Evolutionary conservation across 2,888 invertebrate species (phyloP).

Genomic region (Uropetala carovei): DNA sequence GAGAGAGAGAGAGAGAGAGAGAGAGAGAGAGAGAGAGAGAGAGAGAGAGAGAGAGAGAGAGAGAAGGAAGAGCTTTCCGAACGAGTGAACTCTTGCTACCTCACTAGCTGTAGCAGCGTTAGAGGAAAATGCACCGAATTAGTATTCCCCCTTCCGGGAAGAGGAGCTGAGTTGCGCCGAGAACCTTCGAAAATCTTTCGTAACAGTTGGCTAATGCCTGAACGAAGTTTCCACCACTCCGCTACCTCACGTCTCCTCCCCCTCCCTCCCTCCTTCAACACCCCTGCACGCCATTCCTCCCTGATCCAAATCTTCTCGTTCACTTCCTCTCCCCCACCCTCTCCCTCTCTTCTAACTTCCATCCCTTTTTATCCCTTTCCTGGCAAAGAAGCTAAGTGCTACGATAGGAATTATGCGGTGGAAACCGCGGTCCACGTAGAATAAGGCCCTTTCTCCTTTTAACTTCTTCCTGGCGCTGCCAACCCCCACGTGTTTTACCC

Average conservation of each 20-base stretch:
- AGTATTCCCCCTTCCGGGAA: constrained; percentile 32
- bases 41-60: too few relatives aligned
- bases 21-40: too few relatives aligned
- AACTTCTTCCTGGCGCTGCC: too few relatives aligned
- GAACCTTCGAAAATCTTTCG: background rate
- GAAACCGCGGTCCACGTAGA: background rate
- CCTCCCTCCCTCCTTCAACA: too few relatives aligned
- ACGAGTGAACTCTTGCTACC: background rate
- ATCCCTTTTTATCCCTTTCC: background rate
- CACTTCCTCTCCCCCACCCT: background rate
- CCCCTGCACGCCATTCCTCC: background rate
- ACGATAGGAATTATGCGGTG: background rate
- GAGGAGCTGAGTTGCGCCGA: background rate
- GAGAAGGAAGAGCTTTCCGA: background rate
- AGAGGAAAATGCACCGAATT: constrained; percentile 38
- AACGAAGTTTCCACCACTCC: too few relatives aligned
- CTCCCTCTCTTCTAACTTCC: background rate
- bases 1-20: too few relatives aligned
- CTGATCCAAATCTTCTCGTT: background rate
- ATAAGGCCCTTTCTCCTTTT: background rate
- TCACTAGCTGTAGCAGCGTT: background rate
- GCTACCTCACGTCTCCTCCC: background rate
- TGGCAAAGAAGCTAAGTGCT: background rate
- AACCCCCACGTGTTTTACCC: too few relatives aligned
- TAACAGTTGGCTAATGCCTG: constrained; percentile 32